Conservation (phyloP, 1,140 invertebrate species). For the Diprion similis region DNA sequence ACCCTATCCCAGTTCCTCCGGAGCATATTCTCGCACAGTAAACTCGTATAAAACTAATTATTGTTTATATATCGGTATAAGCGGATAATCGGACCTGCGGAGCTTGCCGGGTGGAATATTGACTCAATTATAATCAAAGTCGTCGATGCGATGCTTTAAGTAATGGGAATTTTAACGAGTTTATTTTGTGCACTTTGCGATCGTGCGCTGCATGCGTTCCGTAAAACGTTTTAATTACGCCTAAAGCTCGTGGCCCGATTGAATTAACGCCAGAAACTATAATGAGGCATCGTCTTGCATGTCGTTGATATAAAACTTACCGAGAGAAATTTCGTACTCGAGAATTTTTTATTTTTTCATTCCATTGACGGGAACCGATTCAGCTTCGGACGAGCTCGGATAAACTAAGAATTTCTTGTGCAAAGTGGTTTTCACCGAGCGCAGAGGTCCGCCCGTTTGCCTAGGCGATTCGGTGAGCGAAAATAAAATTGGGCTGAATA, state of each 20-base stretch:
- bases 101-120: not conserved
- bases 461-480: too few species aligned
- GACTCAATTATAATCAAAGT: not conserved
- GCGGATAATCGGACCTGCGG: not conserved
- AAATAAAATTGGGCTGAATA: not conserved
- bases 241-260: not conserved
- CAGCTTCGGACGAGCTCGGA: too few species aligned
- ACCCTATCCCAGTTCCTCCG: too few species aligned
- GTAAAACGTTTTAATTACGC: not conserved
- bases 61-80: not conserved
- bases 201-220: not conserved
- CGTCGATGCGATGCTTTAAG: not conserved
- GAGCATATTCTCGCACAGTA: not conserved
- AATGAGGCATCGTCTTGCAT: not conserved
- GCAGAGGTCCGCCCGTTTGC: too few species aligned
- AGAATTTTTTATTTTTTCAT: too few species aligned
- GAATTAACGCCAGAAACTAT: not conserved
- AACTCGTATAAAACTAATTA: not conserved
- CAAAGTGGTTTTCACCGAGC: too few species aligned
- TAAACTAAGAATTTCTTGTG: too few species aligned
- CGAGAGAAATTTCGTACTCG: too few species aligned
- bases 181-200: not conserved
- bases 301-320: not conserved
- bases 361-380: too few species aligned
- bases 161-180: constrained; percentile 7